Conservation (phyloP, 2,113 vertebrate species). For the Lagenorhynchus albirostris region DNA sequence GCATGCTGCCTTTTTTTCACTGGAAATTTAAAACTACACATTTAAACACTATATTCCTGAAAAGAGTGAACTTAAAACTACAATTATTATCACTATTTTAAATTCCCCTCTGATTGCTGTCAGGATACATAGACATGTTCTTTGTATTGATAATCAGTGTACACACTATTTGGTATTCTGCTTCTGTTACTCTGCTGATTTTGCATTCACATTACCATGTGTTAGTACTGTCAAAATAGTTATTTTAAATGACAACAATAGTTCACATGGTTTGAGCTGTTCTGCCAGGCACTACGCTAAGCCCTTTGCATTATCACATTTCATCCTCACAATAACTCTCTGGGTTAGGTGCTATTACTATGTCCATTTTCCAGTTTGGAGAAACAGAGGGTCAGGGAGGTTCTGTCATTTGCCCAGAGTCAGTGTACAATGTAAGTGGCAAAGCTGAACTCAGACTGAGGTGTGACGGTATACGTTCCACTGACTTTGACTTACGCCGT, state of each 20-base stretch:
- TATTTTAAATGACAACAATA: not conserved
- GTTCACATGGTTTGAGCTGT: not conserved
- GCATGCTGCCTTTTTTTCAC: not conserved
- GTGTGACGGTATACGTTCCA: rapidly evolving
- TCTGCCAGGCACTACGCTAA: not conserved
- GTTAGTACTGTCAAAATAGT: not conserved
- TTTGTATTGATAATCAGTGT: not conserved
- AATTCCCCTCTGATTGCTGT: not conserved
- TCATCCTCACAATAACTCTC: not conserved
- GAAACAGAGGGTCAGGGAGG: not conserved
- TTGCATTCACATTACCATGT: not conserved
- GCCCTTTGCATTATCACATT: not conserved
- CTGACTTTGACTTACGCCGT: not conserved
- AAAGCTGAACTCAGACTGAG: not conserved
- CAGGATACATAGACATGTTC: not conserved
- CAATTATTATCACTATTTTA: not conserved
- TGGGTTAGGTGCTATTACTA: not conserved
- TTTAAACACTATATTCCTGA: not conserved
- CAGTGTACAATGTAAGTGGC: not conserved
- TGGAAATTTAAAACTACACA: not conserved
- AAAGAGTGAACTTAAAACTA: not conserved
- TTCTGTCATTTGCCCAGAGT: not conserved
- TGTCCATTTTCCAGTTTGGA: not conserved
- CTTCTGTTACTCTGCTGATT: not conserved
- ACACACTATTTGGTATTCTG: not conserved